Percentiles rank a stretch among this genome's conserved stretches.
These are phyloP conservation scores for Corydoras sp. DNA, from an alignment of 2,113 vertebrate genomes.

Conservation along the genomic window DNA sequence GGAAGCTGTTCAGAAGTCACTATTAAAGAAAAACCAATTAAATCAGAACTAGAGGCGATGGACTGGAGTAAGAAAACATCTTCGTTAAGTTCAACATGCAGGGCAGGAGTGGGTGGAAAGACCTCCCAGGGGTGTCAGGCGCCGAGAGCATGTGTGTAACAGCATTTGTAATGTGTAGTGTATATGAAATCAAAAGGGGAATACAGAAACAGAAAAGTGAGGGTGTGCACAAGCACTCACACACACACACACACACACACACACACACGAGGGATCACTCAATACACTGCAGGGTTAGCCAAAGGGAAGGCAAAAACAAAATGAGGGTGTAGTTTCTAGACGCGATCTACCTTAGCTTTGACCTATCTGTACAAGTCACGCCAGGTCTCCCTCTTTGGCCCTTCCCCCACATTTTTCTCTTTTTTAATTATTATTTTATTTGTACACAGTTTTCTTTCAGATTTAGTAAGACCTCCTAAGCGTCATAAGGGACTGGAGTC, in stretches of 20 bases:
- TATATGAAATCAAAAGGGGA: neutral
- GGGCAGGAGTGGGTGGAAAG: neutral
- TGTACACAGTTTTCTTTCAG: too few relatives aligned
- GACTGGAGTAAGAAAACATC: conserved; percentile 2
- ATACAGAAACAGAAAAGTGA: neutral
- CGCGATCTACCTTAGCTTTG: neutral
- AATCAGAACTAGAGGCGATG: conserved; percentile 12
- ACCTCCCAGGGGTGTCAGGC: neutral
- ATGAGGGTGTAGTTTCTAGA: neutral
- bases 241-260: conserved; percentile 15
- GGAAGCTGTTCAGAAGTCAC: neutral
- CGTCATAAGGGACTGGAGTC: too few relatives aligned
- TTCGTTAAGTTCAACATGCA: neutral
- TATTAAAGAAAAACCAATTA: conserved; percentile 4
- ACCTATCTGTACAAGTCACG: neutral
- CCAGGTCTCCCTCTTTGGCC: neutral
- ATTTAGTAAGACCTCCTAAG: too few relatives aligned
- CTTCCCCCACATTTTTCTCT: neutral
- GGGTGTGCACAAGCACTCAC: too few relatives aligned
- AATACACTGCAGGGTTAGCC: conserved; percentile 2
- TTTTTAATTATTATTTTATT: neutral
- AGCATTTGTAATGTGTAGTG: neutral
- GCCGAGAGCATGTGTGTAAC: neutral
- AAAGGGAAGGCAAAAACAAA: conserved; percentile 9
- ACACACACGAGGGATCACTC: conserved; percentile 12